These are phyloP conservation scores for Drosophila antonietae DNA, from an alignment of 2,888 invertebrate genomes.

Conservation along the genomic window DNA sequence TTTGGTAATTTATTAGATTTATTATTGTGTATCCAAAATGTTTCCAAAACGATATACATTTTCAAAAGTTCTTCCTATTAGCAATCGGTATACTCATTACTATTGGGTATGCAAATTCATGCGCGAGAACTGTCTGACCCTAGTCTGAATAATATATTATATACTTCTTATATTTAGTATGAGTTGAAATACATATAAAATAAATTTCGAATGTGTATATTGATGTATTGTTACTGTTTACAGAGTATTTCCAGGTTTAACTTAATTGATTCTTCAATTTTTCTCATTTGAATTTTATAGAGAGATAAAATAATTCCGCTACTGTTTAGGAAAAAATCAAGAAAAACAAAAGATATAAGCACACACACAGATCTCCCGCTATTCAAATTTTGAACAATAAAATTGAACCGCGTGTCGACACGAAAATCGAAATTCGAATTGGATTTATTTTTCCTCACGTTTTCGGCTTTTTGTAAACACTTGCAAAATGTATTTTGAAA, in stretches of 20 bases:
- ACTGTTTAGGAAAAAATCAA: neutral
- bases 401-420: slow-evolving; percentile 49
- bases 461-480: neutral
- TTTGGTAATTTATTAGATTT: neutral
- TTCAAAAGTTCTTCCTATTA: neutral
- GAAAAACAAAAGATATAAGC: neutral
- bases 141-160: neutral
- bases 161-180: neutral
- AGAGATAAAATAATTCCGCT: slow-evolving; percentile 1
- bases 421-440: slow-evolving; percentile 51
- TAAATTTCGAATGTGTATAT: neutral
- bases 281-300: neutral
- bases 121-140: neutral
- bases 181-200: neutral
- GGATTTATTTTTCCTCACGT: neutral
- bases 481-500: neutral
- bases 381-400: slow-evolving; percentile 6
- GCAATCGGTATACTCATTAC: neutral
- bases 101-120: neutral
- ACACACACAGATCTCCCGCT: neutral
- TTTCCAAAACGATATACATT: neutral
- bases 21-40: neutral
- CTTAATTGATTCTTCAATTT: neutral
- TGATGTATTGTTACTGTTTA: neutral
- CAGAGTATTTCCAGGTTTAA: neutral